Conservation (phyloP, 2,113 vertebrate species). For the Procavia capensis region DNA sequence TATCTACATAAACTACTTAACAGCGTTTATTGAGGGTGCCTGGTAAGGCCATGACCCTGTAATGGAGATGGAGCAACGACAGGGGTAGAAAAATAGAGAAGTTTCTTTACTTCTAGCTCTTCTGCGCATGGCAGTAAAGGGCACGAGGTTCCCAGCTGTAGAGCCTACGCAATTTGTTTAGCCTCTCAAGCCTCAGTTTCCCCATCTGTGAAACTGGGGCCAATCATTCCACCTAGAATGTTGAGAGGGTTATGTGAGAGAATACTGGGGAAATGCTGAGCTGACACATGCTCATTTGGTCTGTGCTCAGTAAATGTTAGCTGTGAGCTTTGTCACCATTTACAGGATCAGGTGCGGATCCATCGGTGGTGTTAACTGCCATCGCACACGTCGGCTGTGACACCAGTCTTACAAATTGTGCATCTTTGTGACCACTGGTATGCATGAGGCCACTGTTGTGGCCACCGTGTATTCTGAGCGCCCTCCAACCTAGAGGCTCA, state of each 20-base stretch:
- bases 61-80: neutral
- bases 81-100: fast-evolving
- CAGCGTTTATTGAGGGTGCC: neutral
- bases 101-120: neutral
- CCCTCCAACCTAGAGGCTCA: no score
- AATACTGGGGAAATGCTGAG: fast-evolving
- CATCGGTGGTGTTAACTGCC: no score
- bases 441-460: no score
- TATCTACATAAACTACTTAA: conserved; percentile 50
- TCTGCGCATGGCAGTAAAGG: fast-evolving
- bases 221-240: neutral
- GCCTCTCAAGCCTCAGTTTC: neutral
- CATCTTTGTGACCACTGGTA: neutral
- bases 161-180: neutral
- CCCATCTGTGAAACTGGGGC: no score
- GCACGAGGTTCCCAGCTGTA: neutral
- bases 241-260: fast-evolving
- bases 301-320: fast-evolving
- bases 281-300: fast-evolving
- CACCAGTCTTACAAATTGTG: neutral
- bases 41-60: neutral
- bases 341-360: neutral
- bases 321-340: neutral
- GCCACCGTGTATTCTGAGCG: no score
- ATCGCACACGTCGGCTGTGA: no score